Percentiles rank a stretch among this genome's conserved stretches.
phyloP scores from a whole-genome alignment of 2,113 vertebrate genomes.

The Lagopus muta region DNA sequence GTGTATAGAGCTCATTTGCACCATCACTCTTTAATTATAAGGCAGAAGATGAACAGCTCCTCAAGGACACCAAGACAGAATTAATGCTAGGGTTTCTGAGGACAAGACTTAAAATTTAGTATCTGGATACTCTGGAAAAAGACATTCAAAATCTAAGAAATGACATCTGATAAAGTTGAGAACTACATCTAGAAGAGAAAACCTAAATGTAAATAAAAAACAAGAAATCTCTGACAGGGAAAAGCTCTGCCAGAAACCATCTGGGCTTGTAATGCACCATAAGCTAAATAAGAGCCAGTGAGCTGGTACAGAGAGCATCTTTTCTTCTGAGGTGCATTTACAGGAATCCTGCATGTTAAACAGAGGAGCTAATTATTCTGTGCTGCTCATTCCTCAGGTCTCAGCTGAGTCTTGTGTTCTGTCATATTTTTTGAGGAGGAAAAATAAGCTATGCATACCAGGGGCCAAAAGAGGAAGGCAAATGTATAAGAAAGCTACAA shows the following conservation, averaged over 20 bases:
- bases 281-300: neutral
- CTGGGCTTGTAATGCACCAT: neutral
- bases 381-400: neutral
- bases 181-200: neutral
- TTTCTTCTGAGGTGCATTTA: slow-evolving; percentile 33
- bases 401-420: neutral
- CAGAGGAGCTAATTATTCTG: slow-evolving; percentile 7
- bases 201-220: neutral
- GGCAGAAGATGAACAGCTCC: neutral
- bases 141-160: accelerated
- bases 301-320: neutral
- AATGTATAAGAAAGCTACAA: neutral
- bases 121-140: neutral
- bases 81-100: neutral
- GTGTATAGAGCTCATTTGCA: neutral
- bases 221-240: neutral
- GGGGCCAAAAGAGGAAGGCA: neutral
- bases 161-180: neutral
- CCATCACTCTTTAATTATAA: neutral
- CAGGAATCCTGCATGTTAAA: slow-evolving; percentile 9
- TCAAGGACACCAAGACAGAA: neutral
- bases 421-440: neutral
- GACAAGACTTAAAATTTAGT: neutral
- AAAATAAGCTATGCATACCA: neutral
- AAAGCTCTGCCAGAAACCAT: neutral